Evolutionary conservation across 1,140 invertebrate genomes (phyloP).

Genomic region (Drosophila novamexicana): DNA sequence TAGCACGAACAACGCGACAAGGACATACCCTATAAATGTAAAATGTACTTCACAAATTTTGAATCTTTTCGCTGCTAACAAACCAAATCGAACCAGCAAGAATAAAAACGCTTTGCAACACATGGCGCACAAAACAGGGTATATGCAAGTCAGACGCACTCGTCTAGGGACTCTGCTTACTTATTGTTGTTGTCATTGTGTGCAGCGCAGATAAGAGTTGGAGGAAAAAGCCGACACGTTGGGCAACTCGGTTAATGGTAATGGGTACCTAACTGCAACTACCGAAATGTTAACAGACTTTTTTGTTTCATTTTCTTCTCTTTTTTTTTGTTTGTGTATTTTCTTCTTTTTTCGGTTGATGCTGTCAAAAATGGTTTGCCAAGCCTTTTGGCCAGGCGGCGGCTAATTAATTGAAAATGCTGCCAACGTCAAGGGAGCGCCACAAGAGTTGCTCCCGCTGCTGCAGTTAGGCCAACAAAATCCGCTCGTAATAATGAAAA

Average conservation of each 20-base stretch:
- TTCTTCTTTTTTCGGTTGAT: conserved; percentile 50
- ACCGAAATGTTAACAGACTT: conserved; percentile 75
- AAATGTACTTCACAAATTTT: no score
- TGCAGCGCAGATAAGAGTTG: conserved; percentile 64
- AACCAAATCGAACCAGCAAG: no score
- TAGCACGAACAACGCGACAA: no score
- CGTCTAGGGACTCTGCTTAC: background rate
- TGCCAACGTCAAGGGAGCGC: conserved; percentile 69
- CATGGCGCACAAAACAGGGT: background rate
- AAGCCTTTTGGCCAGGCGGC: conserved; percentile 59
- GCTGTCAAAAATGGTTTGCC: conserved; percentile 76
- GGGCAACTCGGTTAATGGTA: conserved; percentile 37
- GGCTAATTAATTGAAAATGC: conserved; percentile 79
- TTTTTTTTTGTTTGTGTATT: background rate
- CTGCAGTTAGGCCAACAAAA: conserved; percentile 9
- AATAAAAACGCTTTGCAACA: no score
- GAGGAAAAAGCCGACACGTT: conserved; percentile 27
- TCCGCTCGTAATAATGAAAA: conserved; percentile 39
- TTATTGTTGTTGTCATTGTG: conserved; percentile 67
- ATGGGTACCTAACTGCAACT: conserved; percentile 55
- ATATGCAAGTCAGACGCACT: background rate
- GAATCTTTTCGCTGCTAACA: no score
- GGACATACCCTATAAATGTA: no score
- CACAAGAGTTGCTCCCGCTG: conserved; percentile 8
- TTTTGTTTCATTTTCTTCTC: conserved; percentile 17